phyloP scores from a whole-genome alignment of 2,888 invertebrate genomes.

The Abrostola triplasia region DNA sequence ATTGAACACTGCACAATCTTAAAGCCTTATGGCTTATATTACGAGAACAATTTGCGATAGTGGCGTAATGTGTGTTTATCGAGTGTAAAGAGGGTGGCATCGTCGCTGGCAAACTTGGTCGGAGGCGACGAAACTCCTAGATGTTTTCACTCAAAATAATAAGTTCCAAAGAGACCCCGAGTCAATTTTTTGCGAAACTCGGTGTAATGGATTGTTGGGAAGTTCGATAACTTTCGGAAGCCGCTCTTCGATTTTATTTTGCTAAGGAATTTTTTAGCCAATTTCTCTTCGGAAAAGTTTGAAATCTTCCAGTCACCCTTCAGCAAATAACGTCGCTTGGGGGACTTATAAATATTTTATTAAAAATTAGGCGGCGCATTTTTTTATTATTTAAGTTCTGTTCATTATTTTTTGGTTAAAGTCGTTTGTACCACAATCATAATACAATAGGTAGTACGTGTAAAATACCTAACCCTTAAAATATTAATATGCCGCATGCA shows the following conservation, averaged over 20 bases:
- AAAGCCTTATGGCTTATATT: constrained; percentile 14
- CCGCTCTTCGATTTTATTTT: constrained; percentile 87
- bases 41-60: constrained; percentile 50
- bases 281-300: constrained; percentile 83
- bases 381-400: constrained; percentile 38
- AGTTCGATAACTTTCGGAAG: constrained; percentile 88
- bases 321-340: constrained; percentile 68
- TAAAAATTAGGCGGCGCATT: constrained; percentile 54
- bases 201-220: constrained; percentile 88
- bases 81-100: constrained; percentile 64
- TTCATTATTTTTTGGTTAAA: constrained; percentile 35
- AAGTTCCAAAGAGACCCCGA: constrained; percentile 77
- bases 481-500: too few relatives aligned
- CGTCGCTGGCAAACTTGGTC: constrained; percentile 68
- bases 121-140: constrained; percentile 79
- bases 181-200: constrained; percentile 86
- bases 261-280: constrained; percentile 86
- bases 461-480: too few relatives aligned
- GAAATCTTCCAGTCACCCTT: constrained; percentile 84
- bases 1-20: background rate
- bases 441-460: too few relatives aligned
- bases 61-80: constrained; percentile 61
- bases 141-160: constrained; percentile 88
- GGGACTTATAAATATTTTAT: constrained; percentile 64
- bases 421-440: constrained; percentile 13